These are phyloP conservation scores for Dreissena polymorpha DNA, from an alignment of 1,140 invertebrate genomes.

Conservation along the genomic window DNA sequence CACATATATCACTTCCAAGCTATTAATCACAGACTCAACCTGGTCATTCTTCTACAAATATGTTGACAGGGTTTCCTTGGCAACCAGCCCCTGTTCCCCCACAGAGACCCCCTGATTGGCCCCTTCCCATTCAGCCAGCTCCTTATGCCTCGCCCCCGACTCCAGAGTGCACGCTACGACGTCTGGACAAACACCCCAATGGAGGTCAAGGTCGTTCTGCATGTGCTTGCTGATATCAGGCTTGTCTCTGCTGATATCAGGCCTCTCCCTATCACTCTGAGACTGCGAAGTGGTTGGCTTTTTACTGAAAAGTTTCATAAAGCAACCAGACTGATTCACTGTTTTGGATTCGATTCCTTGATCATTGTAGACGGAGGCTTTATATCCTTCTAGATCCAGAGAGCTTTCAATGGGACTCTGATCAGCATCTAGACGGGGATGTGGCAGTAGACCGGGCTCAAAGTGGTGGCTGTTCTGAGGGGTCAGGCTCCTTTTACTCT, in stretches of 20 bases:
- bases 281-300: constrained; percentile 48
- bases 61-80: constrained; percentile 21
- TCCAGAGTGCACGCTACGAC: constrained; percentile 35
- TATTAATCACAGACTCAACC: too few relatives aligned
- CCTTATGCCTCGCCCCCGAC: constrained; percentile 24
- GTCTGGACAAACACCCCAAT: constrained; percentile 9
- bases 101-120: background rate
- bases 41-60: background rate
- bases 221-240: background rate
- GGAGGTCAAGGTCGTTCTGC: background rate
- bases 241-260: background rate
- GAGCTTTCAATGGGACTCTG: constrained; percentile 2
- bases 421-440: background rate
- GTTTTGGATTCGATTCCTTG: background rate
- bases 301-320: constrained; percentile 61
- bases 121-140: constrained; percentile 4
- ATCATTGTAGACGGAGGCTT: constrained; percentile 1
- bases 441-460: background rate
- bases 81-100: constrained; percentile 12
- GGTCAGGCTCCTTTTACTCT: constrained; percentile 30
- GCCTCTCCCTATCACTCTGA: constrained; percentile 47
- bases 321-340: constrained; percentile 53
- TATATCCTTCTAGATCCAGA: constrained; percentile 10
- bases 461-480: background rate
- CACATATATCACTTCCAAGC: too few relatives aligned